Base-by-base conservation (phyloP, 1,140 invertebrate genomes). In the Atta colombica region DNA sequence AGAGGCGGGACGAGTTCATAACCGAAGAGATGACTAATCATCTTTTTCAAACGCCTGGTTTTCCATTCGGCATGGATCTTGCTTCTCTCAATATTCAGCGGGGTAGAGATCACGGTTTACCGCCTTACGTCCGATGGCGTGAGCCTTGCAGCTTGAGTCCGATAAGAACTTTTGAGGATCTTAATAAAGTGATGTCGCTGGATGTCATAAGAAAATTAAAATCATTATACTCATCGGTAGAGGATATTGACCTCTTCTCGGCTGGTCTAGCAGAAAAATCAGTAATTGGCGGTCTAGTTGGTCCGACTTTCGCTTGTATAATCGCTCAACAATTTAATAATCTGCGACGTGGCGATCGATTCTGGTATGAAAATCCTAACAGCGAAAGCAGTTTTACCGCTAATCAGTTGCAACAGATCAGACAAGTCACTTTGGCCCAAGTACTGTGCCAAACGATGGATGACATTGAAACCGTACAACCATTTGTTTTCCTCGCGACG, bases 261-360 rank as follows among this genome's bases (percentile, higher is more conserved):
- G 99, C 97, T 25, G 98, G 98, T 1, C 96, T 99, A 80, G 96
- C 98, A 0, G 99, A 99, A 92, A 96, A 97, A 16, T 97, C 97
- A 0, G 96, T 99, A 0, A 94, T 96, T 2, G 98, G 98, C 14
- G 99, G 98, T 3, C 93, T 99, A 0, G 98, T 99, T 0, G 99
- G 99, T 0, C 99, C 99, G 0, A 99, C 99, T 0, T 99, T 99
- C 93, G 98, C 98, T 66, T 99, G 99, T 92, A 98, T 99, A 80
- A 98, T 99, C 21, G 99, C 98, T 0, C 98, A 99, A 90, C 99
- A 99, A 93, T 99, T 99, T 93, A 96, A 97, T 31, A 98, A 98
- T 92, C 94, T 99, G 0, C 96, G 98, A 5, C 97, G 97, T 93
- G 99, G 99, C 49, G 99, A 99, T 95, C 95, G 99, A 86, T 99